These are phyloP conservation scores for Notamacropus eugenii DNA, from an alignment of 2,797 vertebrate species.

Conservation along the genomic window DNA sequence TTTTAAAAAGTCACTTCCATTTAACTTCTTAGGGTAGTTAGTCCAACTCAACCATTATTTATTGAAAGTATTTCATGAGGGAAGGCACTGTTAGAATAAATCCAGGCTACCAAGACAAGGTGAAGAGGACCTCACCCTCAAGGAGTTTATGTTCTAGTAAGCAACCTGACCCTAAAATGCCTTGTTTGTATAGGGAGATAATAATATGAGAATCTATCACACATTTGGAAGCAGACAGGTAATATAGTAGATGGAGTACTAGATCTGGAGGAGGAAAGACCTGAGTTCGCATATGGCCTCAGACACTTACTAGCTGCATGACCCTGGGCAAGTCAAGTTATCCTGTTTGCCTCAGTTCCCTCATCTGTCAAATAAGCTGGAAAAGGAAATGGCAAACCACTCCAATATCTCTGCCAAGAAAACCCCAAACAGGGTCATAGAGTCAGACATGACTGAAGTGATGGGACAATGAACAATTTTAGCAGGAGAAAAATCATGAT, in stretches of 20 bases:
- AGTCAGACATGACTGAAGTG: neutral
- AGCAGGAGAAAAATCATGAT: conserved; percentile 44
- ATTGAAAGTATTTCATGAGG: neutral
- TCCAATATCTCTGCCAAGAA: neutral
- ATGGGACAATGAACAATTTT: neutral
- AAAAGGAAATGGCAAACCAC: too few species aligned
- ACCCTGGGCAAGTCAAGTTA: neutral
- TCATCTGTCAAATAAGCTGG: neutral
- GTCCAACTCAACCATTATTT: neutral
- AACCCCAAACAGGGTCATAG: neutral
- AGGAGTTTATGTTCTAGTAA: neutral
- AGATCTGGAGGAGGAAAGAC: neutral
- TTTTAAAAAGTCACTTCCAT: neutral
- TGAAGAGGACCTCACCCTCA: neutral
- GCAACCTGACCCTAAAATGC: conserved; percentile 52
- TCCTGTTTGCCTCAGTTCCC: neutral
- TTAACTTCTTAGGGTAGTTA: neutral
- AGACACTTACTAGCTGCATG: neutral
- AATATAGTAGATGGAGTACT: neutral
- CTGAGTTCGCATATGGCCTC: neutral
- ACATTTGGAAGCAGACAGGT: neutral
- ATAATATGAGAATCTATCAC: conserved; percentile 31
- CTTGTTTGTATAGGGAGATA: conserved; percentile 62
- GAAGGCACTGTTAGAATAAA: neutral
- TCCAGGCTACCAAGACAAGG: neutral